These are phyloP conservation scores for Ptychobarbus kaznakovi DNA, from an alignment of 2,797 vertebrate species.

Conservation along the genomic window DNA sequence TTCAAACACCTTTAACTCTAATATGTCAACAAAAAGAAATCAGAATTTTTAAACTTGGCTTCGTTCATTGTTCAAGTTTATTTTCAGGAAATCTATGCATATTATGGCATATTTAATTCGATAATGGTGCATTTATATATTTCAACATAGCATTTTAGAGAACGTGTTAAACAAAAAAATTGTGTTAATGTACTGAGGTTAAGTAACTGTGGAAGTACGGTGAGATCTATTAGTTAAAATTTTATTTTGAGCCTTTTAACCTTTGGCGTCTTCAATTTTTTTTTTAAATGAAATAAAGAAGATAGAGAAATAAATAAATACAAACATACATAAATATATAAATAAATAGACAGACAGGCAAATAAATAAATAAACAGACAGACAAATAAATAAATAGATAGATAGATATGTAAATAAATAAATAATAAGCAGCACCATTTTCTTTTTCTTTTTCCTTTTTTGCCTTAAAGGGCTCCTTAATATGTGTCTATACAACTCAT, in stretches of 20 bases:
- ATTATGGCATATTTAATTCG: background rate
- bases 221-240: too few relatives aligned
- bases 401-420: too few relatives aligned
- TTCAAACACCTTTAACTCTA: background rate
- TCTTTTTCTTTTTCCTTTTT: too few relatives aligned
- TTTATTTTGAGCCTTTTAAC: too few relatives aligned
- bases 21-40: background rate
- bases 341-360: too few relatives aligned
- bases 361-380: too few relatives aligned
- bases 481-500: background rate
- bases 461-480: background rate
- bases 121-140: background rate
- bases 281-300: too few relatives aligned
- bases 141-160: background rate
- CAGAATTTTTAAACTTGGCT: background rate
- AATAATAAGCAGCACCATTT: too few relatives aligned
- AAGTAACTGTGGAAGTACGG: background rate
- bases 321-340: too few relatives aligned
- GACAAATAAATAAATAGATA: too few relatives aligned
- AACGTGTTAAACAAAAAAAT: background rate
- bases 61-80: background rate
- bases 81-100: background rate
- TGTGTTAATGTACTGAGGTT: background rate
- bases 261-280: too few relatives aligned
- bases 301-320: too few relatives aligned